A percentile compares a stretch with the other conserved stretches of the same genome.
Evolutionary conservation across 2,797 vertebrate genomes (phyloP).

Genomic region (Delichon dasypus): DNA sequence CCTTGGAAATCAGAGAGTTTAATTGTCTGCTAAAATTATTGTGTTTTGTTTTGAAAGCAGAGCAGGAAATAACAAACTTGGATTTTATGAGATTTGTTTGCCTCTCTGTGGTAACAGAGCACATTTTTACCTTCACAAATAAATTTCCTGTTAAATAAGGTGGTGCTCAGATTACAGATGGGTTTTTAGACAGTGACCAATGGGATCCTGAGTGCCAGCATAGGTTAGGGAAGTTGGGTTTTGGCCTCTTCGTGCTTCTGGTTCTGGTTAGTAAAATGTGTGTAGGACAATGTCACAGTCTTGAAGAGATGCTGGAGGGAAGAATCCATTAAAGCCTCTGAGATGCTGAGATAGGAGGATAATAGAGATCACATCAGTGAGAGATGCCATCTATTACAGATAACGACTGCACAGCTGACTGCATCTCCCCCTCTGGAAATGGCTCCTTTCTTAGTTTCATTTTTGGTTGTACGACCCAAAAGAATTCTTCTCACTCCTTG

Average conservation of each 20-base stretch:
- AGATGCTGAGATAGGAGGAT: conserved; percentile 41
- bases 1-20: conserved; percentile 48
- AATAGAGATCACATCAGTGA: conserved; percentile 42
- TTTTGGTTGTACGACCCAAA: conserved; percentile 1
- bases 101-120: conserved; percentile 22
- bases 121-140: not conserved
- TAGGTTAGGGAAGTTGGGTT: not conserved
- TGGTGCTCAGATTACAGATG: not conserved
- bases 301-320: not conserved
- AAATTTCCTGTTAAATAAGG: not conserved
- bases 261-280: not conserved
- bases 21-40: conserved; percentile 64
- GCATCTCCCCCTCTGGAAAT: conserved; percentile 52
- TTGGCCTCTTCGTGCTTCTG: not conserved
- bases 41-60: conserved; percentile 65
- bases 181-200: not conserved
- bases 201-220: not conserved
- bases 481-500: conserved; percentile 41
- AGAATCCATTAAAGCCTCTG: conserved; percentile 27
- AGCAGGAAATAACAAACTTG: conserved; percentile 63
- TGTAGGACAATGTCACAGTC: not conserved
- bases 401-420: conserved; percentile 46
- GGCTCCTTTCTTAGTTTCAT: conserved; percentile 63
- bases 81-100: conserved; percentile 54
- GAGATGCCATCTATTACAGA: conserved; percentile 55